phyloP scores from a whole-genome alignment of 2,113 vertebrate genomes.

The Eptesicus fuscus region DNA sequence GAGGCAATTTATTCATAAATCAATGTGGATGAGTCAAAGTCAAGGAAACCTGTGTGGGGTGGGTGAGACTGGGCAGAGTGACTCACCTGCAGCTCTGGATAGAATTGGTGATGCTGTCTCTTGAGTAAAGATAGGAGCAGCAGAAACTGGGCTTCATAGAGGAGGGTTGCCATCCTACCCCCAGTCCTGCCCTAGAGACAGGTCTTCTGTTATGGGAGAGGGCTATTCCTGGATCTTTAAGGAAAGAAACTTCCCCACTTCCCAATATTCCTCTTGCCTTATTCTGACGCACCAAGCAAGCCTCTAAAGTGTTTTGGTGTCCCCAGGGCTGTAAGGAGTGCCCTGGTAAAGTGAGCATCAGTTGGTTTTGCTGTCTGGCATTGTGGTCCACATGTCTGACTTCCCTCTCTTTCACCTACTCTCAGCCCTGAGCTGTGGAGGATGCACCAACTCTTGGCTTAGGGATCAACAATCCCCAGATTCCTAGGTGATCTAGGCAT shows the following conservation, averaged over 20 bases:
- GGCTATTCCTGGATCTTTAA: not conserved
- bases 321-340: not conserved
- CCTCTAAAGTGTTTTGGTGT: not conserved
- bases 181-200: not conserved
- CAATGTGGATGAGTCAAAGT: not conserved
- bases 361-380: not conserved
- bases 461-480: not conserved
- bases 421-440: not conserved
- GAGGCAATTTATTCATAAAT: not conserved
- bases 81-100: not conserved
- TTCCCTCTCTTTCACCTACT: not conserved
- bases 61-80: not conserved
- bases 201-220: not conserved
- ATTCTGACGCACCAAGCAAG: not conserved
- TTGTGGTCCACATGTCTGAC: not conserved
- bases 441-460: not conserved
- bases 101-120: not conserved
- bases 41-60: not conserved
- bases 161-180: not conserved
- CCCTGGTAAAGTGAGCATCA: not conserved
- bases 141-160: not conserved
- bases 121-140: not conserved
- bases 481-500: not conserved
- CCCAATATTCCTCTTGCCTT: not conserved
- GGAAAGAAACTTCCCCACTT: not conserved